These are phyloP conservation scores for Lepidostoma basale DNA, from an alignment of 1,140 invertebrate species.

Conservation along the genomic window DNA sequence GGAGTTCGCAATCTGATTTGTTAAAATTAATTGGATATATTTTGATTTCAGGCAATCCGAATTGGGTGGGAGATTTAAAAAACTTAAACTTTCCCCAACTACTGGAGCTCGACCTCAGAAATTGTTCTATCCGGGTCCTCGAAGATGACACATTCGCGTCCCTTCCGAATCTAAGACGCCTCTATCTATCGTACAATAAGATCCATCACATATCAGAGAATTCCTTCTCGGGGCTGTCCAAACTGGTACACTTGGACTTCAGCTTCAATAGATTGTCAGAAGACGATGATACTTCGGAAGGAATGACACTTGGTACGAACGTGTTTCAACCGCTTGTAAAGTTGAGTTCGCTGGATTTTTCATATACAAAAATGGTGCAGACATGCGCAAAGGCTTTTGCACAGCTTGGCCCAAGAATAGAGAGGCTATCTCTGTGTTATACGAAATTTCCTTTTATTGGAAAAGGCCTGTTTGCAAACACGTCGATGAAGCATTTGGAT, in stretches of 20 bases:
- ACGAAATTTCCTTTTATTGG: conserved; percentile 51
- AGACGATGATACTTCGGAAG: conserved; percentile 45
- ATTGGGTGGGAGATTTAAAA: conserved; percentile 38
- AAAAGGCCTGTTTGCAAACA: conserved; percentile 52
- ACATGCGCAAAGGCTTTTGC: conserved; percentile 52
- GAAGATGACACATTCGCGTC: conserved; percentile 53
- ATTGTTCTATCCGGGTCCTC: conserved; percentile 59
- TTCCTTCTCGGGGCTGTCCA: conserved; percentile 52
- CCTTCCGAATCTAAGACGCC: conserved; percentile 53
- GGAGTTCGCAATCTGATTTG: neutral
- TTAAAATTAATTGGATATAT: neutral
- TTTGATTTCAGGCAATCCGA: conserved; percentile 34
- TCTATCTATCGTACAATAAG: conserved; percentile 62
- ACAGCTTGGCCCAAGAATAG: conserved; percentile 50
- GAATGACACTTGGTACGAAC: conserved; percentile 48
- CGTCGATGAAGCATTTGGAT: conserved; percentile 57
- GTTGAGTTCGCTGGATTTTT: conserved; percentile 60
- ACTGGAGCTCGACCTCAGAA: conserved; percentile 61
- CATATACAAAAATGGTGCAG: conserved; percentile 54
- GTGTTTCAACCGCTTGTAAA: conserved; percentile 52
- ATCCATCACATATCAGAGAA: conserved; percentile 53
- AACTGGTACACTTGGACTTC: conserved; percentile 59
- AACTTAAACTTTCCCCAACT: conserved; percentile 48
- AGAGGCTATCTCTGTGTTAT: conserved; percentile 61
- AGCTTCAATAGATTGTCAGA: conserved; percentile 56